Percentiles rank a stretch among this genome's conserved stretches.
These are phyloP conservation scores for Portevinia maculata DNA, from an alignment of 2,888 invertebrate genomes.

Conservation along the genomic window DNA sequence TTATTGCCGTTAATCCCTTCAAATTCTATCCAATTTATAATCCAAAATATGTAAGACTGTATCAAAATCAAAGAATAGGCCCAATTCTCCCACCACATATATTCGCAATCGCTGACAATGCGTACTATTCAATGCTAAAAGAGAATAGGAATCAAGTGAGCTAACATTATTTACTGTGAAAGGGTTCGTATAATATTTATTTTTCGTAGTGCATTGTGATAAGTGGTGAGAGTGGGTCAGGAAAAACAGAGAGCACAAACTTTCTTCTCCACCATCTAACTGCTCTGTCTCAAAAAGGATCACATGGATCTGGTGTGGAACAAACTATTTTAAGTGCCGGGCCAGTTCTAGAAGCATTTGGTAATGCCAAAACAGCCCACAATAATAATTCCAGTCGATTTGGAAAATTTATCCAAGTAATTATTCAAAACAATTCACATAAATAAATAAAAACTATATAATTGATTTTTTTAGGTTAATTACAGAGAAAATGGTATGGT, in stretches of 20 bases:
- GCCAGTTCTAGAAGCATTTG: conserved; percentile 98
- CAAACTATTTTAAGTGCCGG: conserved; percentile 98
- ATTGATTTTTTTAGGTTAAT: conserved; percentile 85
- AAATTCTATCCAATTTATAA: conserved; percentile 98
- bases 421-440: background rate
- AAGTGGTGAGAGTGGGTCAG: conserved; percentile 97
- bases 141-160: conserved; percentile 89
- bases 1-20: conserved; percentile 97
- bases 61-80: conserved; percentile 95
- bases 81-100: conserved; percentile 97
- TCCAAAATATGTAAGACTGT: conserved; percentile 97
- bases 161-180: conserved; percentile 1
- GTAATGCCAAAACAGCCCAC: conserved; percentile 99
- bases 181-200: conserved; percentile 1
- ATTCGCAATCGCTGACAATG: conserved; percentile 97
- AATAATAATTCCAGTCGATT: conserved; percentile 98
- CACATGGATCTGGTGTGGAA: conserved; percentile 97
- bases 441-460: background rate
- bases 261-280: conserved; percentile 97
- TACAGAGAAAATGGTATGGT: conserved; percentile 99
- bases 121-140: conserved; percentile 96
- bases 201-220: conserved; percentile 92
- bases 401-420: conserved; percentile 96
- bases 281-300: conserved; percentile 96
- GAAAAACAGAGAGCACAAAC: conserved; percentile 98